Evolutionary conservation across 53 echinoderm and acorn worm species (phyloP), one percentile per base, ranked within the genome.

Genomic region (Glandiceps talaboti): DNA sequence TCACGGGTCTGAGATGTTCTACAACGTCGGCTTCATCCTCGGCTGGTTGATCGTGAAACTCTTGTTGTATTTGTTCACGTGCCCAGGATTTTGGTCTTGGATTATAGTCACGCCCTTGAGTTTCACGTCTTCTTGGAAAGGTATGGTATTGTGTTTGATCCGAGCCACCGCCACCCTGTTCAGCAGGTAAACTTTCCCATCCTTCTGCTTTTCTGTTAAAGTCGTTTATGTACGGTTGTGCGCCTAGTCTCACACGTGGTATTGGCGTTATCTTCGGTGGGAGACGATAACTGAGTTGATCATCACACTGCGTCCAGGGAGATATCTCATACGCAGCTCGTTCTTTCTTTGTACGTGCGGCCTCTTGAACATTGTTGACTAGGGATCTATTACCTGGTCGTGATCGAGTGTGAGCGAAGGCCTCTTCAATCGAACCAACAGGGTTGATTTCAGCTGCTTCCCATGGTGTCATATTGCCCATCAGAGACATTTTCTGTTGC

Each of bases 161-260:
- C n/a, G 76, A 32, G 14, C 77, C 77, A 28, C 32, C 77, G 27
- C 73, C 31, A 30, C 45, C 82, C 14, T 77, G 73, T 33, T 31
- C 45, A n/a, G n/a, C n/a, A n/a, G n/a, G n/a, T n/a, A n/a, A n/a
- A 1, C 85, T 33, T 12, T 74, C 31, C 92, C 92, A 92, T 14
- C 90, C 92, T 27, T 77, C 76, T 14, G 92, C 83, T 26, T 75
- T 85, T 32, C 89, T 89, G 87, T 92, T 92, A 83, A 85, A 83
- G 79, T 85, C 82, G 32, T 82, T 89, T 74, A 88, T 81, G 81
- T 87, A 90, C 0, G 90, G 92, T 73, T 84, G 83, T 25, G 87
- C 89, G 28, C 82, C 90, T 28, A 45, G 64, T 20, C 64, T 45
- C 64, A 45, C 64, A 75, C 30, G 81, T 89, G 92, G 77, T 90